Evolutionary conservation across 2,797 vertebrate species (phyloP), one percentile per base, ranked within the genome.

Genomic region (Sparus aurata): DNA sequence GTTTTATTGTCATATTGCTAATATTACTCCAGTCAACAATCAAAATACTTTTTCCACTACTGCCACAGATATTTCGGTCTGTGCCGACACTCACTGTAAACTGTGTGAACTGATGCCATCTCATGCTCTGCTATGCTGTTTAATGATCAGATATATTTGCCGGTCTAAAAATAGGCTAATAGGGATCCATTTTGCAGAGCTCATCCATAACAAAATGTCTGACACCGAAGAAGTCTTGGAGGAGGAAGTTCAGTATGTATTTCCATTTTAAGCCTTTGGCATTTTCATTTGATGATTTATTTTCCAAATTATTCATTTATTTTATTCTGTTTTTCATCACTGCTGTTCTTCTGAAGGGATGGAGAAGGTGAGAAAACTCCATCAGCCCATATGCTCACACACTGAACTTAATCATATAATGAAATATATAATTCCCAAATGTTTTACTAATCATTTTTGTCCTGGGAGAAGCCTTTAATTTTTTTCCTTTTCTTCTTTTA

Each of bases 161-260:
- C 20, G 1, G 54, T 80, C 82, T 91, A 90, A 87, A 86, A 89
- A 88, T 93, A 91, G 80, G 7, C 71, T 85, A 71, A 91, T 79
- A 79, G 52, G 65, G 53, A 69, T 91, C 80, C 79, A 72, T 93
- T 88, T 91, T 86, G 50, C 87, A 92, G 92, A 83, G 76, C 62
- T 80, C 77, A 80, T 54, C 76, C 46, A 75, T 54, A 79, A 68
- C 84, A 90, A 80, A 83, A 96, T 96, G 95, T 93, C 93, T 60
- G 95, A 96, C 89, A 85, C 91, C 54, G 94, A 95, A 55, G 95
- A 94, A 20, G 84, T 93, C 20, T 16, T 85, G 69, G 89, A 89
- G 12, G 94, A 93, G 67, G 91, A 93, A 22, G 82, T 74, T 74
- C 92, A 87, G 95, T 96, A 89, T 60, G 95, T 95, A 60, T 27